phyloP scores from a whole-genome alignment of 2,888 invertebrate genomes.

The Thecocarcelia acutangulata region DNA sequence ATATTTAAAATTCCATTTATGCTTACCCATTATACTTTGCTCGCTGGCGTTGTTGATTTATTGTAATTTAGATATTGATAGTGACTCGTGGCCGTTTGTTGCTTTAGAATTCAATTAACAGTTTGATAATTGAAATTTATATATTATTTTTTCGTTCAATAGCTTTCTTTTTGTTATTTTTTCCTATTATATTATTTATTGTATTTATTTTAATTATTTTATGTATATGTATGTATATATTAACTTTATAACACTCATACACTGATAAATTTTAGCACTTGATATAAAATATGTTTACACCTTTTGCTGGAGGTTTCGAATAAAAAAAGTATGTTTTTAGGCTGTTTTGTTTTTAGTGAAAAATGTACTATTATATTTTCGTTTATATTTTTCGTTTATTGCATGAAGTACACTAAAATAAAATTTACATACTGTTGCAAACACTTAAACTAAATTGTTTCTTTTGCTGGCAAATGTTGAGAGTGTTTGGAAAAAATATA shows the following conservation, averaged over 20 bases:
- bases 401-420: slow-evolving; percentile 24
- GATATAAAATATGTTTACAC: slow-evolving; percentile 18
- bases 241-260: slow-evolving; percentile 20
- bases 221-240: slow-evolving; percentile 18
- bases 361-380: slow-evolving; percentile 6
- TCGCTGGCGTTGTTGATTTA: slow-evolving; percentile 9
- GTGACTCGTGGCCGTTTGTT: not conserved
- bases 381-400: too few relatives aligned
- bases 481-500: slow-evolving; percentile 8
- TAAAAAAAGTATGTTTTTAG: not conserved
- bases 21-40: slow-evolving; percentile 25
- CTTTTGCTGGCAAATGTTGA: not conserved
- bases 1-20: not conserved
- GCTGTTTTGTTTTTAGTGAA: not conserved
- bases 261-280: slow-evolving; percentile 37
- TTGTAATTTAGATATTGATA: slow-evolving; percentile 21
- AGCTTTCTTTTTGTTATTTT: not conserved
- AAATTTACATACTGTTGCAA: slow-evolving; percentile 5
- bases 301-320: not conserved
- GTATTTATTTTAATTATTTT: slow-evolving; percentile 47
- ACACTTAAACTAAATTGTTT: not conserved
- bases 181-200: slow-evolving; percentile 10
- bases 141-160: slow-evolving; percentile 4
- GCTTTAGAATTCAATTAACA: slow-evolving; percentile 61
- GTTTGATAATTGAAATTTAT: slow-evolving; percentile 64